These are phyloP conservation scores for Leptobrachium leishanense DNA, from an alignment of 2,113 vertebrate species.

Conservation along the genomic window DNA sequence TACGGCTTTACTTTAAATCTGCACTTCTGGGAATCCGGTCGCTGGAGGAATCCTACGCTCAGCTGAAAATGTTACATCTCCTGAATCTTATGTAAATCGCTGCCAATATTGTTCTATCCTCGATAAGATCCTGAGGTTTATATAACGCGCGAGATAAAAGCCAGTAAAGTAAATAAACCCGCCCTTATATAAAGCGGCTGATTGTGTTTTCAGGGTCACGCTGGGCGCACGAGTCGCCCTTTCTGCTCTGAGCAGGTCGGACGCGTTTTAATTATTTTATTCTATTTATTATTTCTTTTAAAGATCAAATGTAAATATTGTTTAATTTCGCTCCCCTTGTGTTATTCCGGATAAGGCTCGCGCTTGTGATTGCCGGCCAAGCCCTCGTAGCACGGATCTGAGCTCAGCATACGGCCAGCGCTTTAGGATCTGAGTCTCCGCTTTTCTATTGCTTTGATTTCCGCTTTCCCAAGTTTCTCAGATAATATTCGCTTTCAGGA, in stretches of 20 bases:
- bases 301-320: slow-evolving; percentile 2
- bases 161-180: background rate
- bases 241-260: background rate
- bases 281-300: background rate
- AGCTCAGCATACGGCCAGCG: background rate
- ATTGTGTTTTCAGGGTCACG: background rate
- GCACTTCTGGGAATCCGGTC: too few relatives aligned
- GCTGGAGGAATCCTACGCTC: background rate
- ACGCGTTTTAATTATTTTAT: too few relatives aligned
- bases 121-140: background rate
- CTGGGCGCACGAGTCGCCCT: background rate
- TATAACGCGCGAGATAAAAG: background rate
- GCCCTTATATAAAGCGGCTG: background rate
- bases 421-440: background rate
- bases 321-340: background rate
- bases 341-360: slow-evolving; percentile 1
- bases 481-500: background rate
- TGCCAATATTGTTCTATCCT: background rate
- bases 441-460: background rate
- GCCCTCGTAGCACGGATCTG: background rate
- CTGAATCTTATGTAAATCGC: background rate
- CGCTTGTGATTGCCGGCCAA: background rate
- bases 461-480: background rate
- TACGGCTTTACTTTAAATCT: too few relatives aligned
- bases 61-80: background rate